Percentiles rank a stretch among this genome's conserved stretches.
These are phyloP conservation scores for Busseola fusca DNA, from an alignment of 2,888 invertebrate species.

Conservation along the genomic window DNA sequence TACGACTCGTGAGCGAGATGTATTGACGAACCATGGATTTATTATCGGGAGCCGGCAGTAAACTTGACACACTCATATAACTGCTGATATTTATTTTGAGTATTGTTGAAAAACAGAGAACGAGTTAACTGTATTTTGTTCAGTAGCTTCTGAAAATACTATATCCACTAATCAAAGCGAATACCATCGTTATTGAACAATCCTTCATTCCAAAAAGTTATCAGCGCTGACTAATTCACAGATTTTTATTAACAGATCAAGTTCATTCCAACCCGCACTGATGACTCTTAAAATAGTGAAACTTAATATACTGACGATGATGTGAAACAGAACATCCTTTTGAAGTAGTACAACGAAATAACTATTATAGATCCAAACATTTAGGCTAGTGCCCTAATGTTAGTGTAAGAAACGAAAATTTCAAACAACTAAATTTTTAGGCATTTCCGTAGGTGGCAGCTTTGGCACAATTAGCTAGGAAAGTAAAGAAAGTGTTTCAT, in stretches of 20 bases:
- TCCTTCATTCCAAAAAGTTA: not conserved
- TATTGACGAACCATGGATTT: constrained; percentile 63
- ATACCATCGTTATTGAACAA: not conserved
- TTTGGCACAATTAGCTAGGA: constrained; percentile 65
- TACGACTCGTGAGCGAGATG: constrained; percentile 61
- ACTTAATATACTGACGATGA: constrained; percentile 48
- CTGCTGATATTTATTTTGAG: constrained; percentile 10
- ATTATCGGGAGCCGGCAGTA: constrained; percentile 44
- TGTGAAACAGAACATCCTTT: constrained; percentile 54
- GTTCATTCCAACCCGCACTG: constrained; percentile 23
- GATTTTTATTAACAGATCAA: constrained; percentile 25
- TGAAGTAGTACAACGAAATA: constrained; percentile 43
- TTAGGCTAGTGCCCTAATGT: constrained; percentile 53
- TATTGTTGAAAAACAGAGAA: not conserved
- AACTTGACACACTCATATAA: constrained; percentile 34
- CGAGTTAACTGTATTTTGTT: not conserved
- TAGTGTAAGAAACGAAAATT: constrained; percentile 27
- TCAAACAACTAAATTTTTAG: constrained; percentile 26
- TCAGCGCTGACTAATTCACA: constrained; percentile 1
- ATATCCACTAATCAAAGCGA: not conserved
- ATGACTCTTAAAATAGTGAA: constrained; percentile 47
- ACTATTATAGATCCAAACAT: constrained; percentile 47
- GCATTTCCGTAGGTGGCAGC: constrained; percentile 40
- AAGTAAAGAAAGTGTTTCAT: constrained; percentile 71
- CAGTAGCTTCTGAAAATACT: not conserved